Percentiles rank a stretch among this genome's conserved stretches.
Evolutionary conservation across 2,797 vertebrate genomes (phyloP).

Genomic region (Ispidina lecontei): DNA sequence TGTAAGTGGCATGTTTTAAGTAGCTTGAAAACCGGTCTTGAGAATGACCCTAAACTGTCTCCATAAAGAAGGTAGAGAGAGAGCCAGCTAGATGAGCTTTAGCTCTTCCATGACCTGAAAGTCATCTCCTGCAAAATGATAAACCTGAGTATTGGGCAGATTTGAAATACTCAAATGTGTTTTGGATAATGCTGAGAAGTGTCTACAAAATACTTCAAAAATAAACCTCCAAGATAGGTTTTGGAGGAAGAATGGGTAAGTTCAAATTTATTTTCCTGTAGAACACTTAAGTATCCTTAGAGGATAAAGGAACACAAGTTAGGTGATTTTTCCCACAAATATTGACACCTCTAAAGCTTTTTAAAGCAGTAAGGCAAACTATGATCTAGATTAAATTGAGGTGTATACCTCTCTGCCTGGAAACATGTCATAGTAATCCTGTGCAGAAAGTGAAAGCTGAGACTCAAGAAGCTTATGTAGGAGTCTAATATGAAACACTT

Average conservation of each 20-base stretch:
- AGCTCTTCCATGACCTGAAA: neutral
- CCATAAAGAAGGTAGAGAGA: neutral
- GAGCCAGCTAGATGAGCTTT: neutral
- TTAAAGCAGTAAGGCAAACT: neutral
- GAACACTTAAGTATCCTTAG: neutral
- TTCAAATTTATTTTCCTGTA: neutral
- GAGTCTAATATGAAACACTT: neutral
- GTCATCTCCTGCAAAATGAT: neutral
- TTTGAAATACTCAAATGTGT: neutral
- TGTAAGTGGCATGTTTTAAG: neutral
- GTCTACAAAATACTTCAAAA: neutral
- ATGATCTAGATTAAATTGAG: neutral
- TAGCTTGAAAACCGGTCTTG: neutral
- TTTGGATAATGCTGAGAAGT: neutral
- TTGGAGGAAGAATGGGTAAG: neutral
- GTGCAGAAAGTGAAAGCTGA: neutral
- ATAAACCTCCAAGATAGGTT: neutral
- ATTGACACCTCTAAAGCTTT: neutral
- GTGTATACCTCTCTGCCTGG: neutral
- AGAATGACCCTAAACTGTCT: neutral
- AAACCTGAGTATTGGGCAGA: neutral
- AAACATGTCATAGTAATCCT: neutral
- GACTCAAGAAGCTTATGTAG: neutral
- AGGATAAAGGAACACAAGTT: neutral
- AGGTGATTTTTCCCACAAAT: neutral